phyloP scores from a whole-genome alignment of 2,888 invertebrate genomes.

The Pseudoips prasinana region DNA sequence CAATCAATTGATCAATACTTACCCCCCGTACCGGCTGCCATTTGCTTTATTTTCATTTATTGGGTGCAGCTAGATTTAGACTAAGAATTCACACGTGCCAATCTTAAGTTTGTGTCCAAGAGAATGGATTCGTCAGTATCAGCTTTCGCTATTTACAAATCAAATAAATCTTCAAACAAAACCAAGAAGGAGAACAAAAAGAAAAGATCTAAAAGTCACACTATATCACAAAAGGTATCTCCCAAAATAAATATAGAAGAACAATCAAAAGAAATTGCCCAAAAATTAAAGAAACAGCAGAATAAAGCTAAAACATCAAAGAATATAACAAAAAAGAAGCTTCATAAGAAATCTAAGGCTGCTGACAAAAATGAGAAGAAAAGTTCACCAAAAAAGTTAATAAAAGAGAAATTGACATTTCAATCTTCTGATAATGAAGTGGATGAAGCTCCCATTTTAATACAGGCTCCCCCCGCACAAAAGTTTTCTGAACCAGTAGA shows the following conservation, averaged over 20 bases:
- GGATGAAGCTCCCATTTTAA: slow-evolving; percentile 47
- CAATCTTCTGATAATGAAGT: slow-evolving; percentile 16
- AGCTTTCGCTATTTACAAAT: slow-evolving; percentile 66
- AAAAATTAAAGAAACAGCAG: slow-evolving; percentile 53
- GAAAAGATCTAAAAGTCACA: slow-evolving; percentile 26
- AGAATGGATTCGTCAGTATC: slow-evolving; percentile 64
- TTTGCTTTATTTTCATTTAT: no score
- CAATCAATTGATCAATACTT: no score
- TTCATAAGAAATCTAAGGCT: slow-evolving; percentile 53
- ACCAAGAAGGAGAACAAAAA: slow-evolving; percentile 44
- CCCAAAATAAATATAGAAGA: slow-evolving; percentile 36
- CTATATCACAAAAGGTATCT: slow-evolving; percentile 20
- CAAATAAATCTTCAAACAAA: slow-evolving; percentile 46
- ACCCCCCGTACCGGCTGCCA: no score
- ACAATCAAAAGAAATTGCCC: slow-evolving; percentile 42
- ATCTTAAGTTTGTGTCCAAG: background rate
- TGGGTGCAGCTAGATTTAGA: no score
- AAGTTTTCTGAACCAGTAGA: slow-evolving; percentile 30
- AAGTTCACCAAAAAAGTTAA: no score
- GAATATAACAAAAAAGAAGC: slow-evolving; percentile 51
- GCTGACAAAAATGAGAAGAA: slow-evolving; percentile 26
- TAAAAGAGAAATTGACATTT: slow-evolving; percentile 12
- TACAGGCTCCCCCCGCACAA: slow-evolving; percentile 23
- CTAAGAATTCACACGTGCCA: no score
- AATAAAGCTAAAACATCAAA: slow-evolving; percentile 49